phyloP scores from a whole-genome alignment of 2,113 vertebrate genomes.

The Brevimyrus niger region DNA sequence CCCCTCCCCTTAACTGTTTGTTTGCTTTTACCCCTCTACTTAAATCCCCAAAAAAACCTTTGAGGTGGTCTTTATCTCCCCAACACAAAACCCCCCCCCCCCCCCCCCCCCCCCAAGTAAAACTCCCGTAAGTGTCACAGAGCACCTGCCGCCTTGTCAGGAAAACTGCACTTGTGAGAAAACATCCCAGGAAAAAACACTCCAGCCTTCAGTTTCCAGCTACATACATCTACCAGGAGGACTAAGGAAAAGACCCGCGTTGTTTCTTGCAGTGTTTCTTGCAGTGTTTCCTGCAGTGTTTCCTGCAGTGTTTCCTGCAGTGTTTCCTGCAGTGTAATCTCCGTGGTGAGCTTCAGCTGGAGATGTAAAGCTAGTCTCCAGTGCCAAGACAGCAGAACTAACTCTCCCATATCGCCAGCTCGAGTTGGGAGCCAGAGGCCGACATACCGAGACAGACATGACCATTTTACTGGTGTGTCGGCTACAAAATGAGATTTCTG shows the following conservation, averaged over 20 bases:
- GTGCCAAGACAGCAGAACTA: background rate
- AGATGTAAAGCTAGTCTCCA: background rate
- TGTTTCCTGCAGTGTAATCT: background rate
- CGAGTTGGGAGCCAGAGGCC: background rate
- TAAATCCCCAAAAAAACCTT: constrained; percentile 35
- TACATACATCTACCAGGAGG: background rate
- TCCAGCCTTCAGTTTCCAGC: background rate
- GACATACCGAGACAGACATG: background rate
- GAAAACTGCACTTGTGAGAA: background rate
- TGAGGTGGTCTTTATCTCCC: constrained; percentile 53
- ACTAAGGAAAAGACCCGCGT: background rate
- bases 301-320: background rate
- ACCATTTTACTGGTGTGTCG: background rate
- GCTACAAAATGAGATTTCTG: background rate
- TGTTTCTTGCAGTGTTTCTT: background rate
- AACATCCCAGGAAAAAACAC: background rate
- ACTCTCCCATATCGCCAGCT: background rate
- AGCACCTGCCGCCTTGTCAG: background rate
- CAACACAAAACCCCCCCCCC: constrained; percentile 45
- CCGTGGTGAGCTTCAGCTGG: background rate
- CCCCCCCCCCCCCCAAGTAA: constrained; percentile 58
- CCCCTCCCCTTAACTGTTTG: constrained; percentile 35
- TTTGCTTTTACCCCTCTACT: constrained; percentile 37
- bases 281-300: background rate
- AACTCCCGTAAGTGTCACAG: background rate